Percentiles rank a stretch among this genome's conserved stretches.
Evolutionary conservation across 30 jellyfish, hydroid and myxozoan species (phyloP).

Genomic region (Pseudorhiza aurosa): DNA sequence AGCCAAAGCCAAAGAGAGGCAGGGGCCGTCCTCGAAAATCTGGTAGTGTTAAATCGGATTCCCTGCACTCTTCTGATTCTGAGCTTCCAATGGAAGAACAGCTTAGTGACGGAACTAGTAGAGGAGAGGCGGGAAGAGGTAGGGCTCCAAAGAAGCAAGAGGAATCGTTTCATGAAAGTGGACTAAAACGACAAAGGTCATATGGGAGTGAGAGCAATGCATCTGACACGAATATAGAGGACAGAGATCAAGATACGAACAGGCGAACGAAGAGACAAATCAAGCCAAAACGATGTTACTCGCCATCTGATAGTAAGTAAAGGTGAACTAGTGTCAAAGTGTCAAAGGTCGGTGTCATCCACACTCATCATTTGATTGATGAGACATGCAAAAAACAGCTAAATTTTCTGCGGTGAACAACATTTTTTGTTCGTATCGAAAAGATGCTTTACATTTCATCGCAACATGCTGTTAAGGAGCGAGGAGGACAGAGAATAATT

Average conservation of each 20-base stretch:
- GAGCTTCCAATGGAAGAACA: conserved; percentile 15
- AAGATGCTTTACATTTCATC: too few species aligned
- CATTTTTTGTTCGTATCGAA: too few species aligned
- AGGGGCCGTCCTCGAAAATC: conserved; percentile 61
- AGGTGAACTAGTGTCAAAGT: too few species aligned
- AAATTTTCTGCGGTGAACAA: too few species aligned
- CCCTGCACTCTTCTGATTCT: conserved; percentile 21
- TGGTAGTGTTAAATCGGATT: conserved; percentile 6
- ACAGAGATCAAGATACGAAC: conserved; percentile 7
- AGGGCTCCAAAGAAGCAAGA: conserved; percentile 11
- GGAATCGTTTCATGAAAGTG: not conserved
- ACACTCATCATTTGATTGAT: too few species aligned
- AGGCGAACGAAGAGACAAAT: conserved; percentile 68
- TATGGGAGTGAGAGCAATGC: conserved; percentile 61
- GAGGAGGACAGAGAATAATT: too few species aligned
- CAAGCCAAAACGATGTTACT: conserved; percentile 72
- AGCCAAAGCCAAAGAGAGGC: conserved; percentile 34
- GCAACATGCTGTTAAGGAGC: too few species aligned
- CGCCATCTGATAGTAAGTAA: conserved; percentile 73
- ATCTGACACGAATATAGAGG: conserved; percentile 42
- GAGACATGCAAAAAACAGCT: too few species aligned
- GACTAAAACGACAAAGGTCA: conserved; percentile 35
- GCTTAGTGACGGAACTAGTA: not conserved
- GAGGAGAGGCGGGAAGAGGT: not conserved
- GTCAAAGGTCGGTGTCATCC: too few species aligned